Evolutionary conservation across 2,888 invertebrate genomes (phyloP), one percentile per base, ranked within the genome.

Genomic region (Drosophila colorata): DNA sequence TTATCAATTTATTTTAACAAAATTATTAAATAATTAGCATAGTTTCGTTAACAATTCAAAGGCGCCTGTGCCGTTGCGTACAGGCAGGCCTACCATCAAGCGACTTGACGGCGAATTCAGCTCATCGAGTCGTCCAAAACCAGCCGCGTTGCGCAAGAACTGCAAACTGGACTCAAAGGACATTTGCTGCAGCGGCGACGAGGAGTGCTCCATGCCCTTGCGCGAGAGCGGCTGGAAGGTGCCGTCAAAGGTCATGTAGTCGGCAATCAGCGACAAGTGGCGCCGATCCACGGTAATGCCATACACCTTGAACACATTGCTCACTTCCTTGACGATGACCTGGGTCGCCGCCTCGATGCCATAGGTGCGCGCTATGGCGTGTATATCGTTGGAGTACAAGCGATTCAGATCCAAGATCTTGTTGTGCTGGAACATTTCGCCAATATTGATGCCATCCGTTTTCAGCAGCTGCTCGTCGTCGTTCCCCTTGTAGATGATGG

Each of bases 181-280:
- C 97, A 99, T 99, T 93, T 99, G 98, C 91, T 99, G 99, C 16
- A 99, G 92, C 0, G 99, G 98, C 0, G 99, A 99, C 0, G 97
- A 94, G n/a, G 96, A 96, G 49, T 95, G 94, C 80, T 96, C 96
- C 95, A 99, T 97, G 8, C 98, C 98, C 82, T 94, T 95, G 23
- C 99, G 94, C 91, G 97, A 99, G 92, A 99, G 95, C 0, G 99
- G 97, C 87, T 96, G 95, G 90, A 97, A 98, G 0, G 94, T 93
- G 0, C 99, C 99, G 87, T 97, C 96, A 83, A 95, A 98, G 0
- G 99, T 99, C 99, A 99, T 99, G 91, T 99, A 99, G 93, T 99
- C 99, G 0, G 99, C 97, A 55, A 99, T 95, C 5, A 99, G 93
- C 0, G 95, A 95, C 87, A 99, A 94, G 94, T 99, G 99, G 23